Conservation (phyloP, 2,888 invertebrate species). For the Lacanobia wlatinum region DNA sequence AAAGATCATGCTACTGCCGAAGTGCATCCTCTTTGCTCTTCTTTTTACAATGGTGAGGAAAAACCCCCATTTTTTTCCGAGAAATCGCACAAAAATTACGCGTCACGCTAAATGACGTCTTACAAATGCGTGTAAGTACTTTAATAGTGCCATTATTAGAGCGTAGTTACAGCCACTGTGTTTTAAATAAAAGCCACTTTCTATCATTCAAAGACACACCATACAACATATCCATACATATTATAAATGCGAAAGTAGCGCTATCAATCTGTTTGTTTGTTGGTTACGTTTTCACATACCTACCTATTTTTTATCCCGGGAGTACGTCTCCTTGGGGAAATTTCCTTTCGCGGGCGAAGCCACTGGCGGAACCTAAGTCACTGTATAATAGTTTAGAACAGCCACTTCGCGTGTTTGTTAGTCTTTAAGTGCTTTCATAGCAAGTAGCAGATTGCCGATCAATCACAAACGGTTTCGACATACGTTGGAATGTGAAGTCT, state of each 20-base stretch:
- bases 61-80: too few species aligned
- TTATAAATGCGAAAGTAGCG: not conserved
- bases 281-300: not conserved
- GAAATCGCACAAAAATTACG: not conserved
- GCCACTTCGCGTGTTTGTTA: conserved; percentile 47
- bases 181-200: conserved; percentile 24
- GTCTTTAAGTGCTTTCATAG: conserved; percentile 40
- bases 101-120: conserved; percentile 2
- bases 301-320: too few species aligned
- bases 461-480: conserved; percentile 59
- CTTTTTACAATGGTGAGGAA: too few species aligned
- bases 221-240: not conserved
- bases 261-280: too few species aligned
- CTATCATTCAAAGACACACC: conserved; percentile 29
- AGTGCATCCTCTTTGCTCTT: too few species aligned
- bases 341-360: too few species aligned
- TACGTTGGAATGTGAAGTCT: conserved; percentile 55
- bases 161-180: conserved; percentile 22
- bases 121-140: conserved; percentile 2
- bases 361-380: not conserved
- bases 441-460: conserved; percentile 44
- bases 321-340: not conserved
- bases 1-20: too few species aligned
- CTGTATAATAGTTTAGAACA: conserved; percentile 15
- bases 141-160: conserved; percentile 17